Base-by-base conservation (phyloP, 2,797 vertebrate species). In the Notolabrus celidotus region DNA sequence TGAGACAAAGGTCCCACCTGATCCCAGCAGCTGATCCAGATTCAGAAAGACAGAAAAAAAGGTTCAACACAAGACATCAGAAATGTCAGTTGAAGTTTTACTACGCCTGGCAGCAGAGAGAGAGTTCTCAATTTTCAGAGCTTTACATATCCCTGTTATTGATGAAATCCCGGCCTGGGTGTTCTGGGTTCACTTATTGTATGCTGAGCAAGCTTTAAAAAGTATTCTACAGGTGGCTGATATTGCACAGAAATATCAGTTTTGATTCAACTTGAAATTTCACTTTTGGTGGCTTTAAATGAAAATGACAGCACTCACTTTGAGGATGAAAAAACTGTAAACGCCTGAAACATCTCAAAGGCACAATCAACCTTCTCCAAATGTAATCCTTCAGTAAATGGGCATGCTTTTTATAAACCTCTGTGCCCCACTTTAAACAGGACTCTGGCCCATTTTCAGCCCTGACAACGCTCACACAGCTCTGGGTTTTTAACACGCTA, bases 381-480 rank as follows among this genome's bases (percentile, higher is more conserved):
- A 7, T 79, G 69, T 84, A 88, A 79, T 69, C 39, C 67, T 77
- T 51, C 55, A 80, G 57, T 80, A 78, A 79, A 86, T 68, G 80
- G 69, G 66, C 71, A 51, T 68, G 84, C 89, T 92, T 95, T 93
- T 92, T 91, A 90, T 92, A 91, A 92, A 90, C 71, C 67, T 16
- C 73, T 78, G 79, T 88, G 92, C 79, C 88, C 93, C 87, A 93
- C 82, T 93, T 94, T 88, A 73, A 71, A 82, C 62, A 74, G 79
- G 75, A 84, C 88, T 88, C 79, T 94, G 92, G 86, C 91, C 92
- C 90, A 94, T 92, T 94, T 94, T 88, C 87, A 82, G 69, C 81
- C 61, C 62, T 80, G 74, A 84, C 55, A 75, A 80, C 41, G 33
- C 71, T 83, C 72, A 52, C 60, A 61, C 61, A 74, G 64, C 77